phyloP scores from a whole-genome alignment of 2,888 invertebrate genomes.

The Ceriagrion tenellum region DNA sequence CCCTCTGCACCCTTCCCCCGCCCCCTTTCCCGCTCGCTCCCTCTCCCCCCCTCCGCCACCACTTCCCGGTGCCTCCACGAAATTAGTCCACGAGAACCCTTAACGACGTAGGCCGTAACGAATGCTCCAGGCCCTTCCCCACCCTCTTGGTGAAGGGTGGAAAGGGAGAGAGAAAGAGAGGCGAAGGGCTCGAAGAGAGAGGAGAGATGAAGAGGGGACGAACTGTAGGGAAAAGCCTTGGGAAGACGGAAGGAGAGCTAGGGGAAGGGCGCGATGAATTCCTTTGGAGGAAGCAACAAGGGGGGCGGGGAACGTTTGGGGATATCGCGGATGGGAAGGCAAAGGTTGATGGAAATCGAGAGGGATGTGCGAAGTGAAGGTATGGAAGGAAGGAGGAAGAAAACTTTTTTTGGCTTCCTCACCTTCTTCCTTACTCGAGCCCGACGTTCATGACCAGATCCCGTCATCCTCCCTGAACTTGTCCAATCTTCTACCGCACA shows the following conservation, averaged over 20 bases:
- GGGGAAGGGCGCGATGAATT: neutral
- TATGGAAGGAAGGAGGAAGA: too few relatives aligned
- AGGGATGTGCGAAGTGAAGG: too few relatives aligned
- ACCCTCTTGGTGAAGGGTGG: neutral
- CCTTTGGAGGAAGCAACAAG: neutral
- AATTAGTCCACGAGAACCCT: conserved; percentile 57
- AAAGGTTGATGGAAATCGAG: too few relatives aligned
- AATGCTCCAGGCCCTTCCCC: conserved; percentile 39
- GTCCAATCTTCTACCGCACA: too few relatives aligned
- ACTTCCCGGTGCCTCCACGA: conserved; percentile 16
- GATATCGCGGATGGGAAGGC: too few relatives aligned
- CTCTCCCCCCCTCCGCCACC: conserved; percentile 3
- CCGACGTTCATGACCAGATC: too few relatives aligned
- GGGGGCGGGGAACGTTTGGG: too few relatives aligned
- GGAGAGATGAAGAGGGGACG: neutral
- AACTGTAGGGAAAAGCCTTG: neutral
- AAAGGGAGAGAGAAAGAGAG: neutral
- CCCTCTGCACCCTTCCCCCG: neutral
- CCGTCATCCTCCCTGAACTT: too few relatives aligned
- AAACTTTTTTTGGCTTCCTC: too few relatives aligned
- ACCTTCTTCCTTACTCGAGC: too few relatives aligned
- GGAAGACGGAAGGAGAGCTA: too few relatives aligned
- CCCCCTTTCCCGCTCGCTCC: neutral
- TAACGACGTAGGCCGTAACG: conserved; percentile 66
- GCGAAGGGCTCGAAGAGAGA: neutral